Evolutionary conservation across 1,140 invertebrate species (phyloP).

Genomic region (Andrena cerasifolii): DNA sequence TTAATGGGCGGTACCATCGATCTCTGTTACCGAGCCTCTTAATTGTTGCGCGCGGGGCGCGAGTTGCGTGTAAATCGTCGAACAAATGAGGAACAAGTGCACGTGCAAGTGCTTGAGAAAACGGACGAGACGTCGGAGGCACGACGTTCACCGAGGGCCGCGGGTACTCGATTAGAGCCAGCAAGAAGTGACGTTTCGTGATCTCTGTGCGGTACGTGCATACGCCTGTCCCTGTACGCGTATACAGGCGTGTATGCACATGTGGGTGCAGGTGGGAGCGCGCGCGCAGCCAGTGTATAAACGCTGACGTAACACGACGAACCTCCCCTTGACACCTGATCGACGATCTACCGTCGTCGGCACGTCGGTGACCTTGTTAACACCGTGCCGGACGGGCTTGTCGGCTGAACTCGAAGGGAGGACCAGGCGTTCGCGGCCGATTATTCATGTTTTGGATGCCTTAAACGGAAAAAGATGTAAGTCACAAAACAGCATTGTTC

Average conservation of each 20-base stretch:
- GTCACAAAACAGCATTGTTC: too few relatives aligned
- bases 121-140: constrained; percentile 58
- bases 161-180: constrained; percentile 8
- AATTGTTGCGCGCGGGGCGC: constrained; percentile 6
- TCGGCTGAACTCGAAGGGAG: constrained; percentile 22
- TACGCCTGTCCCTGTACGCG: not conserved
- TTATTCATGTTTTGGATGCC: constrained; percentile 73
- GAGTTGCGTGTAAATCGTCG: not conserved
- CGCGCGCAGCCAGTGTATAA: constrained; percentile 14
- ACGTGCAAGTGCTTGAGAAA: constrained; percentile 62
- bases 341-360: constrained; percentile 36
- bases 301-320: constrained; percentile 43
- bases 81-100: constrained; percentile 63
- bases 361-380: constrained; percentile 34
- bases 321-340: constrained; percentile 30
- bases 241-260: not conserved
- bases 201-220: constrained; percentile 18
- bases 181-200: constrained; percentile 13
- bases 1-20: not conserved
- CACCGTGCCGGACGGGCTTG: constrained; percentile 23
- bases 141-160: constrained; percentile 7
- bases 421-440: constrained; percentile 22
- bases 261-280: constrained; percentile 12
- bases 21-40: not conserved
- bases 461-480: constrained; percentile 77